A percentile compares a stretch with the other conserved stretches of the same genome.
phyloP scores from a whole-genome alignment of 1,140 invertebrate genomes.

The Apis laboriosa region DNA sequence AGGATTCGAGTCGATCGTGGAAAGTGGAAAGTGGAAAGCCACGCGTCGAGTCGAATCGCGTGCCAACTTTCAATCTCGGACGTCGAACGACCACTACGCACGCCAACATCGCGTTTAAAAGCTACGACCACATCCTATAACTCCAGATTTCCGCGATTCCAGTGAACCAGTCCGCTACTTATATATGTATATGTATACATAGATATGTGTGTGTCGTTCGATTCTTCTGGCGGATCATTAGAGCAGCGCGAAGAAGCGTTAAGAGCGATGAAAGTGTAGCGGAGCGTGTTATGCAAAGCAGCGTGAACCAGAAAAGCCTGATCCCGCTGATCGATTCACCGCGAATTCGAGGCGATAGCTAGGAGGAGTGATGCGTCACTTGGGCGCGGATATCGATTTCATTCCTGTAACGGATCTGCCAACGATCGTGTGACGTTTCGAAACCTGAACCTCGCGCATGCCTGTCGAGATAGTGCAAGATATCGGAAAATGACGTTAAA shows the following conservation, averaged over 20 bases:
- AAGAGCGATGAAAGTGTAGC: conserved; percentile 49
- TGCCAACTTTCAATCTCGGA: conserved; percentile 37
- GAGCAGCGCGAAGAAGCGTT: conserved; percentile 1
- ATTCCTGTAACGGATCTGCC: background rate
- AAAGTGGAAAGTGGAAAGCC: background rate
- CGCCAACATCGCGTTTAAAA: conserved; percentile 1
- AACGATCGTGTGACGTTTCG: background rate
- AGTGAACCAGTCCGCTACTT: conserved; percentile 29
- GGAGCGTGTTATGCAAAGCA: conserved; percentile 50
- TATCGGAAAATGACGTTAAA: background rate
- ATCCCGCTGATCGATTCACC: conserved; percentile 31
- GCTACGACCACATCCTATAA: conserved; percentile 19
- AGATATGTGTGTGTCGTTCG: background rate
- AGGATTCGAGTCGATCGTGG: background rate
- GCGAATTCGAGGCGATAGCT: background rate
- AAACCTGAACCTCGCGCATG: background rate
- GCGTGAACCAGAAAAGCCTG: conserved; percentile 47
- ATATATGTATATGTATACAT: background rate
- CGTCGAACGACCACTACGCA: background rate
- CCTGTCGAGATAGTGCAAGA: background rate
- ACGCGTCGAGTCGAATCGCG: conserved; percentile 14
- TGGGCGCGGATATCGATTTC: background rate
- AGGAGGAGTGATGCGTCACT: background rate
- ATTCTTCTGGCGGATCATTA: background rate
- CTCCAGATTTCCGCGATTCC: conserved; percentile 46